phyloP scores from a whole-genome alignment of 2,888 invertebrate species.

The Sinotaia quadrata region DNA sequence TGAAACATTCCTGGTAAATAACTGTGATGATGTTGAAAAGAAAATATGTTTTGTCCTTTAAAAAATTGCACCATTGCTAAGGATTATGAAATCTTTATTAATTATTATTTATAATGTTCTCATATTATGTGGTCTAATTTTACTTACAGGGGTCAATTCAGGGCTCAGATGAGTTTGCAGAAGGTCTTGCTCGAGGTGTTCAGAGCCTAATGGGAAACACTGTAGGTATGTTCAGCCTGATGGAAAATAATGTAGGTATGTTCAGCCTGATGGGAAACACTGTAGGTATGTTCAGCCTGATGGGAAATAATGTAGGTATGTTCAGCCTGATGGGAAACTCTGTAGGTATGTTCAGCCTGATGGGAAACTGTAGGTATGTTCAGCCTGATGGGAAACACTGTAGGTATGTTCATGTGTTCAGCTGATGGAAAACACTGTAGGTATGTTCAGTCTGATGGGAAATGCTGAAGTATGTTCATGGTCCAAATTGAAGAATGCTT shows the following conservation, averaged over 20 bases:
- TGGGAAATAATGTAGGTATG: not conserved
- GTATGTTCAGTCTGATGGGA: constrained; percentile 38
- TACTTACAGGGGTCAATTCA: constrained; percentile 71
- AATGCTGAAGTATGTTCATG: not conserved
- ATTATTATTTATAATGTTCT: not conserved
- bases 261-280: not conserved
- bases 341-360: not conserved
- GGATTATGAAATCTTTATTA: constrained; percentile 8
- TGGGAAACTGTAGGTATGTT: not conserved
- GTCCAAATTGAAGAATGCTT: too few relatives aligned
- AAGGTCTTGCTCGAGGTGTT: constrained; percentile 73
- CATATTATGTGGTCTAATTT: too few relatives aligned
- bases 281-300: not conserved
- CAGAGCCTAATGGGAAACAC: constrained; percentile 74
- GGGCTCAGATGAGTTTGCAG: constrained; percentile 74
- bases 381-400: too few relatives aligned
- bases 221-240: constrained; percentile 59
- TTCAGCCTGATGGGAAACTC: not conserved
- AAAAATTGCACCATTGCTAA: too few relatives aligned
- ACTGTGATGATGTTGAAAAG: too few relatives aligned
- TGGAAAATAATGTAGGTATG: not conserved
- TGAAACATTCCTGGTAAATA: too few relatives aligned
- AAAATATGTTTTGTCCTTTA: too few relatives aligned
- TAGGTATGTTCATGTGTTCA: not conserved
- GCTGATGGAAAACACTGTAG: constrained; percentile 74